phyloP scores from a whole-genome alignment of 1,140 invertebrate species.

The Portunus trituberculatus region DNA sequence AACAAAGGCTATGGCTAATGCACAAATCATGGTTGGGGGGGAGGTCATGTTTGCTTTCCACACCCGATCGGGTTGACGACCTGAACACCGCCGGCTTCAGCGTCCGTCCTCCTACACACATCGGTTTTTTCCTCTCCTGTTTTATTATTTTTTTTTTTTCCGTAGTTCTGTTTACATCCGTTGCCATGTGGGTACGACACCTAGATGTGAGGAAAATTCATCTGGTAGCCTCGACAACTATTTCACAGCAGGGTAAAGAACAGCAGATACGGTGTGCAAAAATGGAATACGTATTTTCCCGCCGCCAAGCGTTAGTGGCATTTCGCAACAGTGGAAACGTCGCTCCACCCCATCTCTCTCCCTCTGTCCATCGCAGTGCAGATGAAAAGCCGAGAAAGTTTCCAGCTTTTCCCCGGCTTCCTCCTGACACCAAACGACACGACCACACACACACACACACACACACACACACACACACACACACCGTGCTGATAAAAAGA shows the following conservation, averaged over 20 bases:
- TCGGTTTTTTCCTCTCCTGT: background rate
- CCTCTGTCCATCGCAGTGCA: background rate
- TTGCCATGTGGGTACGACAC: background rate
- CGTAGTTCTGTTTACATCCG: background rate
- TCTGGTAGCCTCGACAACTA: background rate
- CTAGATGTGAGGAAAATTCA: background rate
- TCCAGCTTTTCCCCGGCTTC: slow-evolving; percentile 1
- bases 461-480: background rate
- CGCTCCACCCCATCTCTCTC: background rate
- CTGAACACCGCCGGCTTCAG: background rate
- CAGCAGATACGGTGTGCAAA: background rate
- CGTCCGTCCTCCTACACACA: background rate
- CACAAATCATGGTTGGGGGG: background rate
- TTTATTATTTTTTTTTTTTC: background rate
- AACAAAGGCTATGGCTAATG: slow-evolving; percentile 1
- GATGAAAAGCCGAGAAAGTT: background rate
- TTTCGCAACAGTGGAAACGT: background rate
- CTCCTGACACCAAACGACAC: background rate
- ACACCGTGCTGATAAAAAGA: background rate
- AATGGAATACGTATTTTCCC: background rate
- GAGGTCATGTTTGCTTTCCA: slow-evolving; percentile 2
- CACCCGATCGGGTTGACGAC: background rate
- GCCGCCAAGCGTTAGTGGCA: background rate
- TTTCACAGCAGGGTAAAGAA: no score
- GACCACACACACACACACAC: background rate